These are phyloP conservation scores for Catocala sponsa DNA, from an alignment of 2,888 invertebrate genomes.

Conservation along the genomic window DNA sequence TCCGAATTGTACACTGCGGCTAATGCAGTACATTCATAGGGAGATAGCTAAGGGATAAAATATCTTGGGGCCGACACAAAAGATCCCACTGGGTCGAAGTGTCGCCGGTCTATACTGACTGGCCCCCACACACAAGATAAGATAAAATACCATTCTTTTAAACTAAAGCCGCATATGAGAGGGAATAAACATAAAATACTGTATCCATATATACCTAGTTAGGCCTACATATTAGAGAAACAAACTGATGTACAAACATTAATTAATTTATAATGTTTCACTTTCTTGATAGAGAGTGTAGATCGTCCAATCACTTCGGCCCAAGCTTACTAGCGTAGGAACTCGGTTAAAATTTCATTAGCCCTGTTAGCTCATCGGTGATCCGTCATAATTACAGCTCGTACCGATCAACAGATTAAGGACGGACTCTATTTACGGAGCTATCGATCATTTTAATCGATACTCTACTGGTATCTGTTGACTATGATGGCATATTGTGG, in stretches of 20 bases:
- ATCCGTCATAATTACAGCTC: slow-evolving; percentile 45
- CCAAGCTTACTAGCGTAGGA: slow-evolving; percentile 1
- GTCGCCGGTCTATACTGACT: too few relatives aligned
- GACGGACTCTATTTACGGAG: slow-evolving; percentile 10
- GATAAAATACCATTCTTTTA: too few relatives aligned
- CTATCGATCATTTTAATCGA: slow-evolving; percentile 8
- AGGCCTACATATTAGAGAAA: not conserved
- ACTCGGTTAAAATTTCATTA: slow-evolving; percentile 26
- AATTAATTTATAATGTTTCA: not conserved
- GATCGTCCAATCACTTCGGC: not conserved
- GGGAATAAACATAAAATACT: too few relatives aligned
- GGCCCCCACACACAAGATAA: too few relatives aligned
- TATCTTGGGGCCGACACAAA: too few relatives aligned
- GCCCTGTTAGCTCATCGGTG: slow-evolving; percentile 17
- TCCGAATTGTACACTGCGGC: too few relatives aligned
- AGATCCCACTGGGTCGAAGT: too few relatives aligned
- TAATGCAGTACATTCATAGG: too few relatives aligned
- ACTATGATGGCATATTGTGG: too few relatives aligned
- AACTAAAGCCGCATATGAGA: too few relatives aligned
- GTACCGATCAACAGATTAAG: slow-evolving; percentile 13
- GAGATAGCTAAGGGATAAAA: too few relatives aligned
- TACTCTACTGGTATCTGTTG: slow-evolving; percentile 3
- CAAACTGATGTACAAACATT: not conserved
- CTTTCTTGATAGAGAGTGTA: not conserved
- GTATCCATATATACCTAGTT: too few relatives aligned